Conservation (phyloP, 1,140 invertebrate genomes). For the Pseudoatta argentina region DNA sequence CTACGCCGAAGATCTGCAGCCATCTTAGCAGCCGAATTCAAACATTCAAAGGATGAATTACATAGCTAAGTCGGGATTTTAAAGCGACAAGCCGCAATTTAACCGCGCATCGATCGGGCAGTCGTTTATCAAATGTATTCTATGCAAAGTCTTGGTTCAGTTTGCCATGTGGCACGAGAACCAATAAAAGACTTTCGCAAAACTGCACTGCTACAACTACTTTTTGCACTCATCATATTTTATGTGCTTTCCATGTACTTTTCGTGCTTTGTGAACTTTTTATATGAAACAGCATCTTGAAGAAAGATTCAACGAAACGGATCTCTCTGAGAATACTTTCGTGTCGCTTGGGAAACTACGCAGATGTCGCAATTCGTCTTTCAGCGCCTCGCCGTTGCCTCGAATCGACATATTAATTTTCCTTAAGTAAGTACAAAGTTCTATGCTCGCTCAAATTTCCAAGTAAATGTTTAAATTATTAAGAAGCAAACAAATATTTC, state of each 20-base stretch:
- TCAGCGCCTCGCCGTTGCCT: not conserved
- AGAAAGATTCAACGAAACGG: not conserved
- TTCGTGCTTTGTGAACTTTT: not conserved
- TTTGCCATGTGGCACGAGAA: not conserved
- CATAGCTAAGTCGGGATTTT: constrained; percentile 6
- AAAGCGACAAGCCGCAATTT: constrained; percentile 43
- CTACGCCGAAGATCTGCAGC: constrained; percentile 35
- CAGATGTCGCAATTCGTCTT: constrained; percentile 26
- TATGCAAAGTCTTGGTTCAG: not conserved
- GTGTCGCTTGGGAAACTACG: not conserved
- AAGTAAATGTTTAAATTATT: constrained; percentile 41
- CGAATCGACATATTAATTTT: constrained; percentile 42
- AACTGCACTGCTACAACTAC: not conserved
- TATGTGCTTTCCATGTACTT: not conserved
- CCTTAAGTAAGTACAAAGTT: constrained; percentile 53
- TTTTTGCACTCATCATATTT: not conserved
- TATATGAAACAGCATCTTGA: not conserved
- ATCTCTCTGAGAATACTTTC: constrained; percentile 1
- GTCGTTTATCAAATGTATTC: constrained; percentile 20
- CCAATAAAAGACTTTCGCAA: not conserved
- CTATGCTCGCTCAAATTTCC: constrained; percentile 23
- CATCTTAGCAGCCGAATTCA: constrained; percentile 38
- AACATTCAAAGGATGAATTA: constrained; percentile 49
- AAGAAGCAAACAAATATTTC: constrained; percentile 51
- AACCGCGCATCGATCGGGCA: constrained; percentile 22